These are phyloP conservation scores for Brachynemurus nebulosus DNA, from an alignment of 2,888 invertebrate genomes.

Conservation along the genomic window DNA sequence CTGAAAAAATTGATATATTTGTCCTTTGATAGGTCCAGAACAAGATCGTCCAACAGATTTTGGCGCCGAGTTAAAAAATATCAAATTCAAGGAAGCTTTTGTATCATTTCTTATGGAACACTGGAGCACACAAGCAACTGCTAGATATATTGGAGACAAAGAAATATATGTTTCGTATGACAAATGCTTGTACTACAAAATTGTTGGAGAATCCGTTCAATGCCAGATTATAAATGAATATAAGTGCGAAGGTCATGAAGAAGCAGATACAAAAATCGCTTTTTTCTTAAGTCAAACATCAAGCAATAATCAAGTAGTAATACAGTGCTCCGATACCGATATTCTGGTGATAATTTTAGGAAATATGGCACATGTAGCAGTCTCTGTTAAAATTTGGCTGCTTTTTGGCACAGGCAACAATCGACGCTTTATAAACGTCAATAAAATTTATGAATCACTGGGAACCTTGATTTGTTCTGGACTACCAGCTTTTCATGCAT, in stretches of 20 bases:
- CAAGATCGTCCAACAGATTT: not conserved
- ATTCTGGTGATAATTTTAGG: conserved; percentile 14
- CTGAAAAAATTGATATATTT: not conserved
- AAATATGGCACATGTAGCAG: conserved; percentile 8
- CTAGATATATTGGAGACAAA: not conserved
- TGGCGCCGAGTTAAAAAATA: not conserved
- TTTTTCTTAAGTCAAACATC: conserved; percentile 12
- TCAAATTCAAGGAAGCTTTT: not conserved
- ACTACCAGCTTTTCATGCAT: conserved; percentile 17
- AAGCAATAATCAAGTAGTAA: conserved; percentile 10
- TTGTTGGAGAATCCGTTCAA: not conserved
- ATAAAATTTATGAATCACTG: conserved; percentile 12
- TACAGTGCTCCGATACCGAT: conserved; percentile 15
- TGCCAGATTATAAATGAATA: not conserved
- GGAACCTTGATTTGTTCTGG: conserved; percentile 10
- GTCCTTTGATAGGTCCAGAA: not conserved
- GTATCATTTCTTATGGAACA: not conserved
- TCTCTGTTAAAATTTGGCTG: not conserved
- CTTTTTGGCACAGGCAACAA: not conserved
- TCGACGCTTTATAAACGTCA: not conserved
- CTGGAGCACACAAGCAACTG: not conserved
- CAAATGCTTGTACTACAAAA: not conserved
- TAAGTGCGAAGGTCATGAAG: conserved; percentile 11
- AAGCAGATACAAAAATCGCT: conserved; percentile 14
- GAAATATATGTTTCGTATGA: not conserved